These are phyloP conservation scores for Mormyrops attenuatus DNA, from an alignment of 2,797 vertebrate genomes.

Conservation along the genomic window DNA sequence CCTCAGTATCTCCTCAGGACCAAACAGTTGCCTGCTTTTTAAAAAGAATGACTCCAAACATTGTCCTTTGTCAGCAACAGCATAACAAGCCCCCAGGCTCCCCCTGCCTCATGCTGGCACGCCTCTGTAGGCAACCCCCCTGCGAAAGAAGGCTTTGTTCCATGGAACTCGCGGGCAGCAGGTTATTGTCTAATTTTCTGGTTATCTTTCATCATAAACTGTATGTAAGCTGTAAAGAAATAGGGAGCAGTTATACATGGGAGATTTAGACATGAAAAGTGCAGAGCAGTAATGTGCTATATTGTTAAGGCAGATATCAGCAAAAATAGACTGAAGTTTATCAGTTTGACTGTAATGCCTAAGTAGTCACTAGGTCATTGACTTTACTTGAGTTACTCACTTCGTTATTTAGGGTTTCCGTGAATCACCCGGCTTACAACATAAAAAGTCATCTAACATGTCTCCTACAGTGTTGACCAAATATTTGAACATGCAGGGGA, in stretches of 20 bases:
- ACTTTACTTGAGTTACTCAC: not conserved
- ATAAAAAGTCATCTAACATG: not conserved
- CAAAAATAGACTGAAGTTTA: not conserved
- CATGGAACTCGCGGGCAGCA: not conserved
- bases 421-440: not conserved
- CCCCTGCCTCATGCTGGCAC: not conserved
- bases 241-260: not conserved
- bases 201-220: not conserved
- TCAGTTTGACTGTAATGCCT: not conserved
- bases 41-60: not conserved
- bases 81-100: not conserved
- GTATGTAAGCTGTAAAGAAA: not conserved
- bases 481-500: not conserved
- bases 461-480: not conserved
- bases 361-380: not conserved
- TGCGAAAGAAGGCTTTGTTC: slow-evolving; percentile 14
- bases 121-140: not conserved
- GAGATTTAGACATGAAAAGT: not conserved
- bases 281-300: not conserved
- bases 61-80: not conserved
- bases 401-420: not conserved
- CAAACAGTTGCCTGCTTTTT: not conserved
- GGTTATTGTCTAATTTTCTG: slow-evolving; percentile 23
- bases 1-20: slow-evolving; percentile 22
- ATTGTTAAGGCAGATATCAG: not conserved